A percentile compares a stretch with the other conserved stretches of the same genome.
These are phyloP conservation scores for Pantherophis vulpinus DNA, from an alignment of 2,797 vertebrate species.

Conservation along the genomic window DNA sequence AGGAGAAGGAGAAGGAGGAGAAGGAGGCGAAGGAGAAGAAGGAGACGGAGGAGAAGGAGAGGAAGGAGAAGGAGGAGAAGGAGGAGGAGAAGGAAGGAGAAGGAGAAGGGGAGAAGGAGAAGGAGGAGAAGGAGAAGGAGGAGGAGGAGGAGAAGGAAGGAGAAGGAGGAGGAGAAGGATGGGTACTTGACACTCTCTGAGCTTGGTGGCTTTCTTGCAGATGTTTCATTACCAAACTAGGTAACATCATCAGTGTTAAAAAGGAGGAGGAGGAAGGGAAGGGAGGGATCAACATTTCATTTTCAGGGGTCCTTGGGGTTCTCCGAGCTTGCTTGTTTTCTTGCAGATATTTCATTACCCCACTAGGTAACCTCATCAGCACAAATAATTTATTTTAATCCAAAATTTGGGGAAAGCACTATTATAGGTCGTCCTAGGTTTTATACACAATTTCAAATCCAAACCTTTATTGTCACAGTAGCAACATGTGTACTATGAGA, in stretches of 20 bases:
- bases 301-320: not conserved
- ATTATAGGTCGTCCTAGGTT: not conserved
- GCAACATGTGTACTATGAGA: too few species aligned
- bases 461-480: too few species aligned
- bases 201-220: too few species aligned
- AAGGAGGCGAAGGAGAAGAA: too few species aligned
- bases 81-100: too few species aligned
- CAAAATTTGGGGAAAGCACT: too few species aligned
- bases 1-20: not conserved
- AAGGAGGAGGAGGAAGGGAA: not conserved
- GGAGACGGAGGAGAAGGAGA: not conserved
- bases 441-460: not conserved
- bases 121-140: too few species aligned
- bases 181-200: too few species aligned
- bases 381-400: not conserved
- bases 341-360: not conserved
- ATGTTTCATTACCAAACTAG: not conserved
- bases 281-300: not conserved
- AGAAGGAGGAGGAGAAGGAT: too few species aligned
- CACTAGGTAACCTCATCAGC: not conserved
- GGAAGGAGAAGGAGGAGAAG: too few species aligned
- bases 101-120: too few species aligned
- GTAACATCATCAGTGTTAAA: not conserved
- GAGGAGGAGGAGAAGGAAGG: too few species aligned
- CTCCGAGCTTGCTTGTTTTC: not conserved